Conservation (phyloP, 2,797 vertebrate genomes). For the Columba guinea region DNA sequence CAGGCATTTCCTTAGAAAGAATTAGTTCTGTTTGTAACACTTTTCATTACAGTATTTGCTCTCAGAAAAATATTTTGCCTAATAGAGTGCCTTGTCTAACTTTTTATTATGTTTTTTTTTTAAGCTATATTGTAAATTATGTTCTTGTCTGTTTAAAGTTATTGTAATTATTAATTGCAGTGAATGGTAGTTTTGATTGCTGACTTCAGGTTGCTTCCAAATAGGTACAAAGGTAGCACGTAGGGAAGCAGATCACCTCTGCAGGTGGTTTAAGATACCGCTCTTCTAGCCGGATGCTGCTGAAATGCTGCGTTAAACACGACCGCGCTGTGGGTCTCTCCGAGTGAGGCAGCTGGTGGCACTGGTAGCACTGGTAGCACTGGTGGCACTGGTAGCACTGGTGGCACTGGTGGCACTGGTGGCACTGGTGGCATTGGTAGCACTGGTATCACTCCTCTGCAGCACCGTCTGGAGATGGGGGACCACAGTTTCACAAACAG, state of each 20-base stretch:
- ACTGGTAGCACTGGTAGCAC: accelerated
- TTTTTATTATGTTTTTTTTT: background rate
- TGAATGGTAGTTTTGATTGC: background rate
- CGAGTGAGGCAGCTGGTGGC: too few species aligned
- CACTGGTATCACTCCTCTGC: too few species aligned
- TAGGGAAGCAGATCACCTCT: background rate
- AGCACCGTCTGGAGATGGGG: accelerated
- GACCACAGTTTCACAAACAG: background rate
- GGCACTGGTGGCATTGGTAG: too few species aligned
- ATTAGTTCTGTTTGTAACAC: background rate
- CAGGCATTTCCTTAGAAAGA: slow-evolving; percentile 10
- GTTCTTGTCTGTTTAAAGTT: background rate
- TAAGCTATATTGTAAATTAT: background rate
- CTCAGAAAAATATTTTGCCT: background rate
- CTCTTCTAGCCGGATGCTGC: accelerated
- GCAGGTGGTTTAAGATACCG: background rate
- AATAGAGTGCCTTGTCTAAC: background rate
- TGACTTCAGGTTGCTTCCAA: background rate
- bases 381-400: too few species aligned
- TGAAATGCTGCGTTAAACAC: background rate
- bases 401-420: accelerated
- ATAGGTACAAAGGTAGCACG: background rate
- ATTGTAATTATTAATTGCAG: background rate
- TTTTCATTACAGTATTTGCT: background rate
- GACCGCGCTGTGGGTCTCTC: accelerated